Conservation (phyloP, 2,888 invertebrate genomes). For the Brachylomia viminalis region DNA sequence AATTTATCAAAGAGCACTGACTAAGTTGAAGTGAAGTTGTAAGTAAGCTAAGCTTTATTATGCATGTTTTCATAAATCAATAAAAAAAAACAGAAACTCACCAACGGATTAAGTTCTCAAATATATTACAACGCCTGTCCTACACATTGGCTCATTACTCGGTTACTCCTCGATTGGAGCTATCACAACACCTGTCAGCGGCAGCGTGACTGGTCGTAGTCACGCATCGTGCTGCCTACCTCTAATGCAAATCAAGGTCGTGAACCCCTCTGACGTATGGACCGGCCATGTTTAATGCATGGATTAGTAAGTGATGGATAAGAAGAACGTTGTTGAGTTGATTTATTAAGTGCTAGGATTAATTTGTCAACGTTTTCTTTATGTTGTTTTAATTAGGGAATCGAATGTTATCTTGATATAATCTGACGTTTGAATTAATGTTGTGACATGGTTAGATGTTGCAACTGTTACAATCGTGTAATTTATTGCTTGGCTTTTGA, state of each 20-base stretch:
- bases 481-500: constrained; percentile 16
- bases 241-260: constrained; percentile 74
- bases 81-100: background rate
- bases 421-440: constrained; percentile 44
- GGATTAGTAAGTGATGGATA: constrained; percentile 51
- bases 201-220: constrained; percentile 40
- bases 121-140: constrained; percentile 58
- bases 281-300: constrained; percentile 36
- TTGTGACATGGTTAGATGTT: constrained; percentile 18
- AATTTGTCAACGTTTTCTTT: constrained; percentile 54
- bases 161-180: constrained; percentile 47
- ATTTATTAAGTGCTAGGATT: constrained; percentile 38
- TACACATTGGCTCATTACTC: constrained; percentile 51
- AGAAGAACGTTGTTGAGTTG: constrained; percentile 35
- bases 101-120: constrained; percentile 60
- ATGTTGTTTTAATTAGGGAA: constrained; percentile 44
- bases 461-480: background rate
- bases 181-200: constrained; percentile 63
- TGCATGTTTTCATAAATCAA: constrained; percentile 2
- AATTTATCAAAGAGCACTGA: background rate
- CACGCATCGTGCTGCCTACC: constrained; percentile 56
- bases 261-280: constrained; percentile 64
- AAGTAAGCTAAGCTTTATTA: background rate
- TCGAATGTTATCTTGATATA: constrained; percentile 34
- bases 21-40: too few species aligned